Conservation (phyloP, 2,797 vertebrate species). For the Pangasius krempfi region DNA sequence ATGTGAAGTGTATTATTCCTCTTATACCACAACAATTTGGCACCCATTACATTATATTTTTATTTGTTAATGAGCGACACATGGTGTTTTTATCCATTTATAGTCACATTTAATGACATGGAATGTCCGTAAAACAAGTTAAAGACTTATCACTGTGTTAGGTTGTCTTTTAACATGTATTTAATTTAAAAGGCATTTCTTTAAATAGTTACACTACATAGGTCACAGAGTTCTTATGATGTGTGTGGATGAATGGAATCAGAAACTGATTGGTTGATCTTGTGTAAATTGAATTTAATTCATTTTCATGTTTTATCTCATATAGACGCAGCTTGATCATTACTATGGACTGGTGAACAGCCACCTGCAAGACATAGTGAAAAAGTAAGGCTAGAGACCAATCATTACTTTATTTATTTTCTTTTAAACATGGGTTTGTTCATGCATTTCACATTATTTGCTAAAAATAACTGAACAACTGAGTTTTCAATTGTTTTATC, state of each 20-base stretch:
- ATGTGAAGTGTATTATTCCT: background rate
- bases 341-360: slow-evolving; percentile 81
- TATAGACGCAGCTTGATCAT: slow-evolving; percentile 84
- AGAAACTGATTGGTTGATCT: background rate
- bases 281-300: background rate
- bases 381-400: slow-evolving; percentile 75
- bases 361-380: slow-evolving; percentile 80
- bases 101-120: background rate
- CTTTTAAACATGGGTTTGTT: background rate
- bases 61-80: background rate
- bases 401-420: background rate
- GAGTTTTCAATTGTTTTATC: background rate
- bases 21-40: background rate
- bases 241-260: background rate
- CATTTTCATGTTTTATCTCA: slow-evolving; percentile 10
- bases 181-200: background rate
- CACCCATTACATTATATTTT: background rate
- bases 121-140: background rate
- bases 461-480: background rate
- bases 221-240: background rate
- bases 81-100: background rate
- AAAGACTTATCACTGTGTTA: background rate
- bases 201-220: background rate
- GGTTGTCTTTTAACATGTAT: background rate
- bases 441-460: background rate